Evolutionary conservation across 2,888 invertebrate genomes (phyloP).

Genomic region (Drosophila recens): DNA sequence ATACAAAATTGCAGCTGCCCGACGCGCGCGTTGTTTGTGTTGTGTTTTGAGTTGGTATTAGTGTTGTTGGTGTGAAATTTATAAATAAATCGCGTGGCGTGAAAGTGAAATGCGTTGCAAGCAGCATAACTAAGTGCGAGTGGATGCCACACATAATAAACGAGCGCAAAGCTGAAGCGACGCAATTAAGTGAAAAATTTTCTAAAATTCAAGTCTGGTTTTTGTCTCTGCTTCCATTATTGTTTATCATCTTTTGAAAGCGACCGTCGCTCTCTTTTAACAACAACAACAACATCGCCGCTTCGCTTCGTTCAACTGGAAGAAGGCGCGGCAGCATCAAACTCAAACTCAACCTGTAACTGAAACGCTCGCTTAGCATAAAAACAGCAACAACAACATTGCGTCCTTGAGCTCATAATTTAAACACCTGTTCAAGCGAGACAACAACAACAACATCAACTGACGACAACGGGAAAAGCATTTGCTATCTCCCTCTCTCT

Average conservation of each 20-base stretch:
- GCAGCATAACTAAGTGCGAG: constrained; percentile 49
- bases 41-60: constrained; percentile 35
- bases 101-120: constrained; percentile 73
- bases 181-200: constrained; percentile 73
- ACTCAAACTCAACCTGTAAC: constrained; percentile 40
- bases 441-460: constrained; percentile 27
- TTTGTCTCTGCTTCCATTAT: constrained; percentile 11
- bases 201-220: constrained; percentile 48
- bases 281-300: constrained; percentile 33
- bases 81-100: constrained; percentile 66
- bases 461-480: constrained; percentile 21
- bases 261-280: constrained; percentile 45
- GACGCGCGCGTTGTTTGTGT: constrained; percentile 62
- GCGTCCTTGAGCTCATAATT: constrained; percentile 74
- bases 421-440: constrained; percentile 71
- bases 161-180: constrained; percentile 47
- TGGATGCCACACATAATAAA: constrained; percentile 40
- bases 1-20: constrained; percentile 71
- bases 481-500: constrained; percentile 9
- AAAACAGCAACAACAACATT: constrained; percentile 34
- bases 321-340: constrained; percentile 64
- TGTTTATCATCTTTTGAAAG: constrained; percentile 58
- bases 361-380: constrained; percentile 28
- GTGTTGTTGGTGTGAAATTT: constrained; percentile 57
- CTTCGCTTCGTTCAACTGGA: constrained; percentile 58